These are phyloP conservation scores for Sinohyriopsis cumingii DNA, from an alignment of 2,888 invertebrate genomes.

Conservation along the genomic window DNA sequence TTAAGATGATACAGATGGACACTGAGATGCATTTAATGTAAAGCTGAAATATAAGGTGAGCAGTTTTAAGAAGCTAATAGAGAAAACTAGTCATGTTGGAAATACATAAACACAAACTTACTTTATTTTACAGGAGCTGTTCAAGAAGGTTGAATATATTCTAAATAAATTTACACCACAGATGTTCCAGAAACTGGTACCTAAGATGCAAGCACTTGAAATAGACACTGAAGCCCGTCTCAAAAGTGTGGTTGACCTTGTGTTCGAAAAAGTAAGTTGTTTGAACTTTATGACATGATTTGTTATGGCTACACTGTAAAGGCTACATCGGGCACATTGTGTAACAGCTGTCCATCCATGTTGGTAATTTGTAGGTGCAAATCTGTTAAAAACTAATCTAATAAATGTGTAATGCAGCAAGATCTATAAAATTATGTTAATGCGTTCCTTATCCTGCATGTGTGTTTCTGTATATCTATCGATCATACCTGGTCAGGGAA, in stretches of 20 bases:
- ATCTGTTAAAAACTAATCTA: no score
- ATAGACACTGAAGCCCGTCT: constrained; percentile 87
- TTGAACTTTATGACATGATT: background rate
- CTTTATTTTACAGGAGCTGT: constrained; percentile 76
- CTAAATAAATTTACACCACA: constrained; percentile 96
- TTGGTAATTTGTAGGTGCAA: no score
- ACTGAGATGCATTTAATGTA: background rate
- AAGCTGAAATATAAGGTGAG: background rate
- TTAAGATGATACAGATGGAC: background rate
- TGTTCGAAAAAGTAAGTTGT: constrained; percentile 87
- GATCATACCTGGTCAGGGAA: no score
- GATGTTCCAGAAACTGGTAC: constrained; percentile 88
- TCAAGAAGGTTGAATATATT: constrained; percentile 88
- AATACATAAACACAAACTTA: background rate
- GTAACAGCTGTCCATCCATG: no score
- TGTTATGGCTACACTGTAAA: no score
- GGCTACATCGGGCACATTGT: no score
- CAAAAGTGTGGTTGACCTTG: constrained; percentile 88
- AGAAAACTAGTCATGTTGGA: no score
- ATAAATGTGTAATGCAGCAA: no score
- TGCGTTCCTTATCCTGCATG: no score
- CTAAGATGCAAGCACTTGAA: constrained; percentile 83
- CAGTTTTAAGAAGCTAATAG: no score
- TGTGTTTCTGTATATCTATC: no score
- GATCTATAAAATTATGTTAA: no score